phyloP scores from a whole-genome alignment of 2,797 vertebrate genomes.

The Apogon talboti region DNA sequence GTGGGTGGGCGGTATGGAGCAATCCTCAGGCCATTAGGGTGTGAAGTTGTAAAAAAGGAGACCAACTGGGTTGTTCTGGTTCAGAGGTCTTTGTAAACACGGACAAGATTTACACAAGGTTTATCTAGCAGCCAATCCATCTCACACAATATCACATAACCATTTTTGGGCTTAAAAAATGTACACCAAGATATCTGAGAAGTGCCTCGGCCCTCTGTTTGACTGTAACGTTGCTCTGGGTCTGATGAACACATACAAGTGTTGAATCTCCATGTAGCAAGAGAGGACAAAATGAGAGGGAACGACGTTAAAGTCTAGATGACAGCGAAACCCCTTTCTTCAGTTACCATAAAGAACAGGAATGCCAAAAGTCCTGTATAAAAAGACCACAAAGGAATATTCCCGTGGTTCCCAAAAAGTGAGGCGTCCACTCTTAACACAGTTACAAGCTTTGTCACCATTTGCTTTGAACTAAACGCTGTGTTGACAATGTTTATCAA shows the following conservation, averaged over 20 bases:
- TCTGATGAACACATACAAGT: conserved; percentile 61
- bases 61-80: conserved; percentile 60
- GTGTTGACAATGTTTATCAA: neutral
- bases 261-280: conserved; percentile 24
- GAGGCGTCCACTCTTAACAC: neutral
- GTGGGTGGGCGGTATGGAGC: neutral
- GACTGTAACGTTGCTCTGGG: conserved; percentile 49
- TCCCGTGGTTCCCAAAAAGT: neutral
- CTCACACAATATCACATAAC: conserved; percentile 69
- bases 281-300: conserved; percentile 27
- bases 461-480: neutral
- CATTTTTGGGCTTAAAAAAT: conserved; percentile 82
- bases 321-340: neutral
- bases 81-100: conserved; percentile 78
- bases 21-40: conserved; percentile 30
- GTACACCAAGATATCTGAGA: conserved; percentile 65
- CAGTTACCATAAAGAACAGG: neutral
- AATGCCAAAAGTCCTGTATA: neutral
- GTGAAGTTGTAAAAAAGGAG: conserved; percentile 26
- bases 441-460: neutral
- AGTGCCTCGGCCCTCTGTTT: conserved; percentile 62
- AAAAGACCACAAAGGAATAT: neutral
- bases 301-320: conserved; percentile 3
- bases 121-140: conserved; percentile 76
- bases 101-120: conserved; percentile 74